These are phyloP conservation scores for Parascotia fuliginaria DNA, from an alignment of 2,888 invertebrate species.

Conservation along the genomic window DNA sequence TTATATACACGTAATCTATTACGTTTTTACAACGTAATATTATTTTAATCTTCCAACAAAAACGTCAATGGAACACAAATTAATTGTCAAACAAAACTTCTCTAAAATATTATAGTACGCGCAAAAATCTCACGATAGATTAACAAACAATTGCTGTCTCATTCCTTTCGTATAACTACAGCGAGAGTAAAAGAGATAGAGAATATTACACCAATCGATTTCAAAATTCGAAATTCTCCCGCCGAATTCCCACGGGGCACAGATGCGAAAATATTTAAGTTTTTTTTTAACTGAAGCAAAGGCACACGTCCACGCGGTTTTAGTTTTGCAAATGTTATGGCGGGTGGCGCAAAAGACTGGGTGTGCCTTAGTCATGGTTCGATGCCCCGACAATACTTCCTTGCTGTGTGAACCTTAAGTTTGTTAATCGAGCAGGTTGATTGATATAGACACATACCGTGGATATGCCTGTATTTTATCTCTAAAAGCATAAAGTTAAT, in stretches of 20 bases:
- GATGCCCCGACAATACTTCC: conserved; percentile 66
- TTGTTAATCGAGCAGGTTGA: conserved; percentile 58
- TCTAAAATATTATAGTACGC: conserved; percentile 12
- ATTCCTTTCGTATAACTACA: conserved; percentile 7
- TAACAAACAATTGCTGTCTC: conserved; percentile 25
- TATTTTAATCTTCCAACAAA: background rate
- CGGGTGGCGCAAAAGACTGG: conserved; percentile 74
- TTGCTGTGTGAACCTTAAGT: conserved; percentile 71
- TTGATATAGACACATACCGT: conserved; percentile 13
- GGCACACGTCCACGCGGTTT: conserved; percentile 69
- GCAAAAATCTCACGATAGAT: conserved; percentile 8
- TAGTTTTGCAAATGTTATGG: conserved; percentile 76
- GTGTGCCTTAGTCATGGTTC: conserved; percentile 72
- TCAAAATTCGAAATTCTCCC: conserved; percentile 33
- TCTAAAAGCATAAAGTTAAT: background rate
- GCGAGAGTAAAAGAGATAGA: conserved; percentile 17
- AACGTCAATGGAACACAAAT: conserved; percentile 14
- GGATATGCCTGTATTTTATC: conserved; percentile 15
- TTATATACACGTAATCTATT: conserved; percentile 12
- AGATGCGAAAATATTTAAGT: conserved; percentile 28
- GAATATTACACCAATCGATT: conserved; percentile 16
- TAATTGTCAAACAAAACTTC: background rate
- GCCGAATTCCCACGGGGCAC: conserved; percentile 31
- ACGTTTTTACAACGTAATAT: background rate
- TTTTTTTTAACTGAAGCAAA: conserved; percentile 45